Conservation (phyloP, 35 echinoderm and acorn worm species). For the Diadema setosum region DNA sequence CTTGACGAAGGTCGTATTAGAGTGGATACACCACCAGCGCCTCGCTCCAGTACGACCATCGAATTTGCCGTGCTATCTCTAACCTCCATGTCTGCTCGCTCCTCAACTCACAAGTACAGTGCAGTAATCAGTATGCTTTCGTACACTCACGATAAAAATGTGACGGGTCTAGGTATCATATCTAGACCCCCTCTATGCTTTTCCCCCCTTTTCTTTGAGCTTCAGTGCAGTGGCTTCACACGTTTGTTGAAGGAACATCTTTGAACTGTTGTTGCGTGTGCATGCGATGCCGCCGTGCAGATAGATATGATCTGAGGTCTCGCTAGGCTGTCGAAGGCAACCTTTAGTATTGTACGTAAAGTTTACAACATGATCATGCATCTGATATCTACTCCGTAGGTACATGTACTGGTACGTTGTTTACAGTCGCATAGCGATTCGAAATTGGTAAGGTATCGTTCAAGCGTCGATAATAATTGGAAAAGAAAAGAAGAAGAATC, state of each 20-base stretch:
- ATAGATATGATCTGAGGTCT: neutral
- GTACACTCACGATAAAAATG: too few relatives aligned
- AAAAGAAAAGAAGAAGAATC: neutral
- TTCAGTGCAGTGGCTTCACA: too few relatives aligned
- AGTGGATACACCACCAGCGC: neutral
- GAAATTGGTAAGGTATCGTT: neutral
- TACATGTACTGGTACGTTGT: neutral
- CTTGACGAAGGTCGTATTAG: neutral
- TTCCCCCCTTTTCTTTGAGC: too few relatives aligned
- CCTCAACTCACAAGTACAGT: neutral
- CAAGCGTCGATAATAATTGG: neutral
- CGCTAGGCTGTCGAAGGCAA: neutral
- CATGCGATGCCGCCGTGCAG: neutral
- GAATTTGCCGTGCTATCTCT: conserved; percentile 1
- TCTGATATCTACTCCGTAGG: too few relatives aligned
- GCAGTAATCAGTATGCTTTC: neutral
- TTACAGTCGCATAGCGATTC: conserved; percentile 1
- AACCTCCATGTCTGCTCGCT: neutral
- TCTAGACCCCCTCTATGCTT: too few relatives aligned
- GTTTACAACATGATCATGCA: neutral
- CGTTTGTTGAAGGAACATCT: too few relatives aligned
- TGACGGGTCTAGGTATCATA: too few relatives aligned
- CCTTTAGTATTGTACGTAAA: neutral
- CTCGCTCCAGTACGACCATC: neutral
- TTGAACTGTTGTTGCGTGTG: too few relatives aligned